Evolutionary conservation across 2,888 invertebrate genomes (phyloP), one percentile per base, ranked within the genome.

Genomic region (Andrena dorsata): DNA sequence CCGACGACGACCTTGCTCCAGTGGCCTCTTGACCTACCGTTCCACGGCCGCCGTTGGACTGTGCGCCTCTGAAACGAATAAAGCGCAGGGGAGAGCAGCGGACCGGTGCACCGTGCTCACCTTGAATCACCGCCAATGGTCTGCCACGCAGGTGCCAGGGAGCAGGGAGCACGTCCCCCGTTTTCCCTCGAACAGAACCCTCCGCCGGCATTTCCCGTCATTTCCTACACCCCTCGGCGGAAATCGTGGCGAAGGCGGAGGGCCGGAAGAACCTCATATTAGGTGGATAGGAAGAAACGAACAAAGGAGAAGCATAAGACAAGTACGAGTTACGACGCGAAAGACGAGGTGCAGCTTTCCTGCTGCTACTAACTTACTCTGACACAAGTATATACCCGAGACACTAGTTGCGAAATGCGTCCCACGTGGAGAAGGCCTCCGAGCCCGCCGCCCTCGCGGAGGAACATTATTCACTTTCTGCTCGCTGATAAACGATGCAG

Each of bases 1-100:
- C 61, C 71, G 68, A 60, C 60, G 47, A 56, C 86, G 89, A 87
- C 88, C 88, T 88, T 88, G 88, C 89, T 87, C 88, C 88, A 86
- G 87, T 88, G 73, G 87, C 88, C 89, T 87, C 84, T 88, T 88
- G 88, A 88, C 89, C 88, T 82, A 86, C 82, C 68, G 60, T 56
- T 10, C 56, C 81, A 68, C 80, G 75, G 77, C 61, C 76, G 83
- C 53, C 78, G 75, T 80, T 85, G 82, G 71, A 70, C 78, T 82
- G 87, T 82, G 32, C 77, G 75, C 75, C 72, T 61, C 76, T 76
- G 71, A 63, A 82, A 76, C 84, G 85, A 85, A 88, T 86, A 85
- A 81, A 87, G 66, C 77, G 26, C 41, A 51, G 41, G 30, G 28
- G 41, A 63, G 26, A 76, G 20, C 41, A 51, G 41, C 41, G 28